Percentiles rank a stretch among this genome's conserved stretches.
phyloP scores from a whole-genome alignment of 2,797 vertebrate genomes.

The Acropternis orthonyx region DNA sequence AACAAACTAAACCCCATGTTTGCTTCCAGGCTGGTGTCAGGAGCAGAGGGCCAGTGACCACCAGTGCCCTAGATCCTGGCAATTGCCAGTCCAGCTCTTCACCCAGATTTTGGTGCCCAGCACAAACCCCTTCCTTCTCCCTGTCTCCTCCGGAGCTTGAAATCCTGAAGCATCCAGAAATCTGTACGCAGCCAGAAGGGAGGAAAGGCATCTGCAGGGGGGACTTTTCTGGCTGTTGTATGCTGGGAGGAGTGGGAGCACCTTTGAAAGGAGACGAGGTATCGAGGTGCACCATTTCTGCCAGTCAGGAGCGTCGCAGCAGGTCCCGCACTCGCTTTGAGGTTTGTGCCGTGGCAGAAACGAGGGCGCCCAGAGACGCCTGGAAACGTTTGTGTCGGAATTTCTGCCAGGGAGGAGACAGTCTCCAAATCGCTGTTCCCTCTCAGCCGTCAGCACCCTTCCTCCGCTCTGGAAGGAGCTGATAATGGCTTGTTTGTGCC shows the following conservation, averaged over 20 bases:
- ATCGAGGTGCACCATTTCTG: background rate
- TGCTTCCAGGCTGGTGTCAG: background rate
- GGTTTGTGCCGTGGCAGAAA: background rate
- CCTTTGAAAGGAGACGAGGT: fast-evolving
- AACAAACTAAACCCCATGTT: fast-evolving
- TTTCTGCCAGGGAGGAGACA: background rate
- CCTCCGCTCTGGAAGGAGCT: background rate
- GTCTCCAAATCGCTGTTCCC: background rate
- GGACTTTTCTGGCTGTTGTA: background rate
- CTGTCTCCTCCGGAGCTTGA: fast-evolving
- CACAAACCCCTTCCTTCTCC: background rate
- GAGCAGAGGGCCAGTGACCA: background rate
- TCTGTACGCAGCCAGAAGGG: background rate
- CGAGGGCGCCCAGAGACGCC: background rate
- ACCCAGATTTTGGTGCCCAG: background rate
- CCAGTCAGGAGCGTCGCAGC: background rate
- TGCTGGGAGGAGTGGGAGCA: background rate
- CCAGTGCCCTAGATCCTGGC: background rate
- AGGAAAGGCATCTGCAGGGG: background rate
- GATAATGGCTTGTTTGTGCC: background rate
- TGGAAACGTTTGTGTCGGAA: background rate
- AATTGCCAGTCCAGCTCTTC: background rate
- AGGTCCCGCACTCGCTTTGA: background rate
- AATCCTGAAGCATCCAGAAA: background rate
- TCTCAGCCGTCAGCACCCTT: constrained; percentile 3